A percentile compares a stretch with the other conserved stretches of the same genome.
Conservation (phyloP, 2,113 vertebrate genomes). For the Mugil cephalus region DNA sequence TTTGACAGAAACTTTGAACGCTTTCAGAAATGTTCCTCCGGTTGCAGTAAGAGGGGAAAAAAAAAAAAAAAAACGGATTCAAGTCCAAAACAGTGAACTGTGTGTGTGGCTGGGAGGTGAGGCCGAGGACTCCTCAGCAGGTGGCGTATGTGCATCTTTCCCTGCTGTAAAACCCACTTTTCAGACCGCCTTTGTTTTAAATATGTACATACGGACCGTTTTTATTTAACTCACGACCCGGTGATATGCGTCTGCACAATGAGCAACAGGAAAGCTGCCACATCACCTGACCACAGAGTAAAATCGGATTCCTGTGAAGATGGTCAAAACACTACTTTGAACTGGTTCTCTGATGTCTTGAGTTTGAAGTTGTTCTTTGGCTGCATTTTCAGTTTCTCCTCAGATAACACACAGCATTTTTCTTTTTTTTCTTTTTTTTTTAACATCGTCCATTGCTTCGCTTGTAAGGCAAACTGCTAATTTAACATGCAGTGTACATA, state of each 20-base stretch:
- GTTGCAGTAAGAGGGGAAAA: too few relatives aligned
- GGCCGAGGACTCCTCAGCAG: background rate
- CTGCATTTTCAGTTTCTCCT: slow-evolving; percentile 7
- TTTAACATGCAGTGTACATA: slow-evolving; percentile 16
- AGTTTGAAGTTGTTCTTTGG: slow-evolving; percentile 23
- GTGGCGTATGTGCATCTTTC: slow-evolving; percentile 9
- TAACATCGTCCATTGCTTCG: slow-evolving; percentile 2
- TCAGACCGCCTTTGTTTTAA: background rate
- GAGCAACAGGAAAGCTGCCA: background rate
- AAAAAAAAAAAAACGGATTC: too few relatives aligned
- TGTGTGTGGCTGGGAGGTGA: background rate
- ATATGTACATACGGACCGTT: background rate
- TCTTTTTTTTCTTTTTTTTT: background rate
- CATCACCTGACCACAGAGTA: background rate
- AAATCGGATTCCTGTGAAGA: background rate
- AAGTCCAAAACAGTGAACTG: slow-evolving; percentile 1
- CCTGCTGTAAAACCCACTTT: background rate
- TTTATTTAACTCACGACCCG: background rate
- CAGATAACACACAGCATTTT: background rate
- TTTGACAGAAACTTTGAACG: background rate
- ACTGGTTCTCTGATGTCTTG: slow-evolving; percentile 6
- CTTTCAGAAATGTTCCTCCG: background rate
- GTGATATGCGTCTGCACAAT: too few relatives aligned
- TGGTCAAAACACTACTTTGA: slow-evolving; percentile 6
- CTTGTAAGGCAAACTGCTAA: slow-evolving; percentile 10